Base-by-base conservation (phyloP, 2,888 invertebrate species). In the Drosophila parthenogenetica region DNA sequence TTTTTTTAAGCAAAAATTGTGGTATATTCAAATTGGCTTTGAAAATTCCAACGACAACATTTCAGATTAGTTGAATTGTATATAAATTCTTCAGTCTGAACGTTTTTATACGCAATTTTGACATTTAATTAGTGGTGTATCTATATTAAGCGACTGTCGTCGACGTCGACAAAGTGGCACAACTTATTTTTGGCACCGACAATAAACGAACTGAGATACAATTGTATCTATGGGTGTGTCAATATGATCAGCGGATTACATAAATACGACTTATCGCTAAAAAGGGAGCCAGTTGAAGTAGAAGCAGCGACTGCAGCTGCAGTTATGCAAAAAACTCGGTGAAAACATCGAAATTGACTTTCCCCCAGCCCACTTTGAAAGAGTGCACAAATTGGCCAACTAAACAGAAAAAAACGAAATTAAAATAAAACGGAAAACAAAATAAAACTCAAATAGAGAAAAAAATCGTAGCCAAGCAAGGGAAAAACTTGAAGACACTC, bases 281-380 rank as follows among this genome's bases (percentile, higher is more conserved):
- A 71, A 72, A 82, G 77, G 86, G 77, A 75, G 82, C 37, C 39
- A 54, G 19, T 40, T 29, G 43, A 35, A 46, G 14, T 19, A 25
- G 45, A n/a, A 25, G 3, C 25, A 25, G 45, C 25, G 11, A 19
- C 43, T 25, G 25, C 50, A 51, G 51, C 22, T 32, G n/a, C 46
- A 81, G 79, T 87, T 87, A 84, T 81, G 83, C 85, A 85, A 83
- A 83, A 81, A 82, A 82, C 77, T 75, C 76, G 75, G 77, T 82
- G 80, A 77, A 71, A 67, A 77, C 63, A 75, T 66, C 83, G 86
- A 82, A 86, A 81, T 73, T 81, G 87, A 87, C 87, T 83, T 83
- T 85, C 79, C 74, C 73, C 74, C 69, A 51, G 11, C 55, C 39
- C 54, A 51, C 35, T 32, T 61, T 40, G 55, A 59, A 53, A 49